These are phyloP conservation scores for Papilio protenor DNA, from an alignment of 2,888 invertebrate genomes.

Conservation along the genomic window DNA sequence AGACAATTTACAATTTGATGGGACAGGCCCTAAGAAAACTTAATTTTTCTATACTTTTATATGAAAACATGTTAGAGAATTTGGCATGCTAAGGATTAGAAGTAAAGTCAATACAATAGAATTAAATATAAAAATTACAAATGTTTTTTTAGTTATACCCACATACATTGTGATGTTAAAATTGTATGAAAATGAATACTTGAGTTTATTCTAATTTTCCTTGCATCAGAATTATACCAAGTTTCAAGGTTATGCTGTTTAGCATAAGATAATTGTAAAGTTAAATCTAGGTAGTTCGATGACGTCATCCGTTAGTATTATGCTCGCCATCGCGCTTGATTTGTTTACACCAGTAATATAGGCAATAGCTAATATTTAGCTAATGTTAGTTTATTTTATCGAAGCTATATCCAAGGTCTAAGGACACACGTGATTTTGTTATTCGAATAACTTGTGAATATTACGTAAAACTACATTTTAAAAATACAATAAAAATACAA, in stretches of 20 bases:
- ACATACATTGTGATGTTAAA: neutral
- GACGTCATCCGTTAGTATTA: slow-evolving; percentile 16
- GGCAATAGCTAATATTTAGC: slow-evolving; percentile 6
- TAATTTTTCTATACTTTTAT: too few relatives aligned
- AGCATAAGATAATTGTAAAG: slow-evolving; percentile 29
- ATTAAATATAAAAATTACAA: too few relatives aligned
- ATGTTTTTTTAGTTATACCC: too few relatives aligned
- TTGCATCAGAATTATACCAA: slow-evolving; percentile 20
- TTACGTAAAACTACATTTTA: neutral
- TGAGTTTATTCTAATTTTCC: neutral
- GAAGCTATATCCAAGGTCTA: slow-evolving; percentile 1
- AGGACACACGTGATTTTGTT: neutral
- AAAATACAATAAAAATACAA: too few relatives aligned
- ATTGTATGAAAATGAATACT: neutral
- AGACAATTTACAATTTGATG: too few relatives aligned
- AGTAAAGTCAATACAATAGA: too few relatives aligned
- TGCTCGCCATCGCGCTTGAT: neutral
- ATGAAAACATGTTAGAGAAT: too few relatives aligned
- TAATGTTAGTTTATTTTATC: slow-evolving; percentile 10
- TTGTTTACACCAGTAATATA: slow-evolving; percentile 21
- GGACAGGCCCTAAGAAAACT: too few relatives aligned
- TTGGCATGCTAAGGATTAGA: too few relatives aligned
- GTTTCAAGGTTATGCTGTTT: slow-evolving; percentile 31
- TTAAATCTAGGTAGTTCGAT: slow-evolving; percentile 26
- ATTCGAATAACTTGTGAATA: neutral